Evolutionary conservation across 2,888 invertebrate species (phyloP).

Genomic region (Plagodis dolabraria): DNA sequence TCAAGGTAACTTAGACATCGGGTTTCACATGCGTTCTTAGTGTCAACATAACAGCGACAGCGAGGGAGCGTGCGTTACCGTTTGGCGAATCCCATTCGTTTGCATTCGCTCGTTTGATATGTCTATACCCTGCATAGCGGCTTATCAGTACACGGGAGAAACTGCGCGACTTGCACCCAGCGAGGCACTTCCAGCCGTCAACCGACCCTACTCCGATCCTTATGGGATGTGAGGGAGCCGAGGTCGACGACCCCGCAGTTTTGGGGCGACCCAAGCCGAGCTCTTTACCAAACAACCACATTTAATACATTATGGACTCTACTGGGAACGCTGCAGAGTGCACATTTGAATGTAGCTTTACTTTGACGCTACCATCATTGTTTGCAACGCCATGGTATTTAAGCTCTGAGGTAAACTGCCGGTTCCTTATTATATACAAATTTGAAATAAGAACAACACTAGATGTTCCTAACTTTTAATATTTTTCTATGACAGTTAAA

Average conservation of each 20-base stretch:
- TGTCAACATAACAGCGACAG: too few relatives aligned
- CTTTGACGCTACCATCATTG: not conserved
- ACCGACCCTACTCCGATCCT: not conserved
- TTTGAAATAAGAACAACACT: not conserved
- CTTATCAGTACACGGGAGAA: too few relatives aligned
- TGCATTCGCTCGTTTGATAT: too few relatives aligned
- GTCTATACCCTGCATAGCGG: too few relatives aligned
- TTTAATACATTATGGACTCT: slow-evolving; percentile 11
- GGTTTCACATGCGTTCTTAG: too few relatives aligned
- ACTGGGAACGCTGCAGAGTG: slow-evolving; percentile 9
- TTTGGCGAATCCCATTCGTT: too few relatives aligned
- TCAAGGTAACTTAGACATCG: too few relatives aligned
- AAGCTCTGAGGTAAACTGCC: slow-evolving; percentile 1
- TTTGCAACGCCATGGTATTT: slow-evolving; percentile 4
- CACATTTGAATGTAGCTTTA: slow-evolving; percentile 9
- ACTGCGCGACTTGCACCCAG: too few relatives aligned
- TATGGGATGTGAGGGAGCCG: slow-evolving; percentile 16
- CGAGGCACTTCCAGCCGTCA: not conserved
- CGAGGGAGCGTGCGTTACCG: too few relatives aligned
- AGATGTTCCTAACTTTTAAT: not conserved
- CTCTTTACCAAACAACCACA: not conserved
- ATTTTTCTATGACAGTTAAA: slow-evolving; percentile 1
- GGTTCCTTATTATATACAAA: not conserved
- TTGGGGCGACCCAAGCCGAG: slow-evolving; percentile 21
- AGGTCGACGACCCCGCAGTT: slow-evolving; percentile 28